These are phyloP conservation scores for Hirtodrosophila duncani DNA, from an alignment of 2,888 invertebrate species.

Conservation along the genomic window DNA sequence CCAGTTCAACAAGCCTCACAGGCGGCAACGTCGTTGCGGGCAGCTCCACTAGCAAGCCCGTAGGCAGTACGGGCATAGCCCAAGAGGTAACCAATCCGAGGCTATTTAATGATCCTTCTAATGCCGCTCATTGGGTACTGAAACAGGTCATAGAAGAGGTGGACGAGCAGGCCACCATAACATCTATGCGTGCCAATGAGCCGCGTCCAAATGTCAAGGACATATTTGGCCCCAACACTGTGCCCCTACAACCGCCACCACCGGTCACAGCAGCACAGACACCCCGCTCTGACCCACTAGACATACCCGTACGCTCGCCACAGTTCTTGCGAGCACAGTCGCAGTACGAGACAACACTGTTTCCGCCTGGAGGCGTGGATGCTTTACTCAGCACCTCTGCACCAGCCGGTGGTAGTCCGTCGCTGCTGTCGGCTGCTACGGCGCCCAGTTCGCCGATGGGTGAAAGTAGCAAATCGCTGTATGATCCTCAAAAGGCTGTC, in stretches of 20 bases:
- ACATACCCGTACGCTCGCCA: slow-evolving; percentile 80
- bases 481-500: slow-evolving; percentile 55
- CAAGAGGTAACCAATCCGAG: no score
- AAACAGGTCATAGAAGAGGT: slow-evolving; percentile 87
- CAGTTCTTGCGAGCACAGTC: slow-evolving; percentile 74
- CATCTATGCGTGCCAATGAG: slow-evolving; percentile 82
- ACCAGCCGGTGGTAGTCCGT: slow-evolving; percentile 63
- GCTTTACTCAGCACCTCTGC: slow-evolving; percentile 76
- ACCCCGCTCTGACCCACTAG: slow-evolving; percentile 82
- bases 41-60: slow-evolving; percentile 49
- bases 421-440: slow-evolving; percentile 48
- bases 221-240: slow-evolving; percentile 79
- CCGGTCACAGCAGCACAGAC: slow-evolving; percentile 77
- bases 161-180: slow-evolving; percentile 90
- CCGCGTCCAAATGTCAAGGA: slow-evolving; percentile 83
- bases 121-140: no score
- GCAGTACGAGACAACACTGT: slow-evolving; percentile 59
- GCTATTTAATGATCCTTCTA: no score
- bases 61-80: slow-evolving; percentile 82
- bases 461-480: slow-evolving; percentile 72
- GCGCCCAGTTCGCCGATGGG: slow-evolving; percentile 66
- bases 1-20: slow-evolving; percentile 75
- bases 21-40: slow-evolving; percentile 33
- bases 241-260: slow-evolving; percentile 33
- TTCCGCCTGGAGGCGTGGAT: slow-evolving; percentile 78